Evolutionary conservation across 2,888 invertebrate genomes (phyloP), one percentile per base, ranked within the genome.

Genomic region (Chrysolina americana): DNA sequence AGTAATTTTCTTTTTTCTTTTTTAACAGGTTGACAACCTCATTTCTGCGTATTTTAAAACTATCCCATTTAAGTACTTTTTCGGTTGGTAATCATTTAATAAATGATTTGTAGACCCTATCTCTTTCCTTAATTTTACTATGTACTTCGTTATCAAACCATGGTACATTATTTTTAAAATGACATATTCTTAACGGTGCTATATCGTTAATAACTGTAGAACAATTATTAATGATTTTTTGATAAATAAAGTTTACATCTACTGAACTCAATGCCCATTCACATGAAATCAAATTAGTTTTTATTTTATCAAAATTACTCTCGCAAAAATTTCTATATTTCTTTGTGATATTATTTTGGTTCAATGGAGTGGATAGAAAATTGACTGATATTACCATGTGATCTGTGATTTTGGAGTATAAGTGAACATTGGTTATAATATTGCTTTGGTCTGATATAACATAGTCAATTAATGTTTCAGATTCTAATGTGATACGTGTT

Each of bases 161-260:
- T n/a, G n/a, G n/a, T n/a, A n/a, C n/a, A n/a, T n/a, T n/a, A n/a
- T n/a, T n/a, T n/a, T n/a, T n/a, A n/a, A n/a, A n/a, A n/a, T n/a
- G n/a, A n/a, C n/a, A n/a, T n/a, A n/a, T n/a, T n/a, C n/a, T n/a
- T n/a, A n/a, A n/a, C n/a, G n/a, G n/a, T n/a, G n/a, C n/a, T n/a
- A n/a, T n/a, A n/a, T n/a, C n/a, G n/a, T n/a, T 63, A 13, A 63
- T 2, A 28, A 15, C 15, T 63, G 11, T 36, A 63, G 36, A 36
- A 36, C 63, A 63, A 63, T 63, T 63, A 63, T 63, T n/a, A 36
- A 36, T 9, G 63, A 63, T 4, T 36, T 63, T 36, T 36, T 63
- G 63, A 63, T 63, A 63, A 63, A 63, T 28, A 63, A 63, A n/a
- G 36, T 63, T 63, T 36, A 63, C 63, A 63, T 63, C 63, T 13